Base-by-base conservation (phyloP, 1,140 invertebrate species). In the Megalopta genalis region DNA sequence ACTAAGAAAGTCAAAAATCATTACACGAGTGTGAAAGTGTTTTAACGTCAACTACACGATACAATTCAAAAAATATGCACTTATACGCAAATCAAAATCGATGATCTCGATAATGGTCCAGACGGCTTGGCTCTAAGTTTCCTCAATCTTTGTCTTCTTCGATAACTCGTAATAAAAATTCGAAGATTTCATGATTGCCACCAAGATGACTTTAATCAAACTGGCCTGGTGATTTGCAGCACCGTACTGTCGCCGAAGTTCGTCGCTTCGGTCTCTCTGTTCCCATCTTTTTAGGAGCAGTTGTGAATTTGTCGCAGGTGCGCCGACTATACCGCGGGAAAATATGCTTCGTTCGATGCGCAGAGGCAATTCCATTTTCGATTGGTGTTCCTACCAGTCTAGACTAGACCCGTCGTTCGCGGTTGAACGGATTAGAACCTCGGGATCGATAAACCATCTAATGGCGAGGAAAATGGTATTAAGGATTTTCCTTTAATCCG, bases 401-500 rank as follows among this genome's bases (percentile, higher is more conserved):
- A 8, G 57, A 71, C 23, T 52, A 32, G 42, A 25, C 49, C 25
- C 67, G 23, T 27, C 59, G 42, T 32, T 71, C 46, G 8, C 39
- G 67, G 67, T 10, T 32, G 68, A 72, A 64, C 63, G 52, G 23
- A 78, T 78, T 72, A 72, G 49, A 63, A 78, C 27, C 59, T 5
- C 8, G 2, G 76, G 49, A 78, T 72, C 76, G 0, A 72, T 78
- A 65, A 71, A 78, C 37, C 76, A 60, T 42, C 69, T 78, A 78
- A 78, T 72, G 69, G 76, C 68, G 23, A 14, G 76, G 60, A 72
- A 78, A 78, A 78, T 72, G 68, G 69, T 78, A 78, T 78, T 78
- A 78, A 46, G 76, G 68, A 72, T 78, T 72, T 71, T 39, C 67
- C 67, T 71, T 78, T 72, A 78, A 72, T 54, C 76, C 69, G 23